Evolutionary conservation across 2,888 invertebrate species (phyloP).

Genomic region (Subacronicta megacephala): DNA sequence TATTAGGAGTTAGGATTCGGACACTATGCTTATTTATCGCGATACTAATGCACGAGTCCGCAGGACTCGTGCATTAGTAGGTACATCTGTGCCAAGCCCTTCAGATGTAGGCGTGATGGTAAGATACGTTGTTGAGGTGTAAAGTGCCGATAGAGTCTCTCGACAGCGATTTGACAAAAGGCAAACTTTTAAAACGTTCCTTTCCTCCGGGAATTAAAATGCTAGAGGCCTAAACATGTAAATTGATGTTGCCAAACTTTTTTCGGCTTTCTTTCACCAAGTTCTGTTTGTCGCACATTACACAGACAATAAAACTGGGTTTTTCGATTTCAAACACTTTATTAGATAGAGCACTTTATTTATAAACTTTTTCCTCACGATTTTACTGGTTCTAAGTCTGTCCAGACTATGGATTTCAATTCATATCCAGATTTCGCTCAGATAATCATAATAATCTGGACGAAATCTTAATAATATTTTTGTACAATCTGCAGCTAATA

Average conservation of each 20-base stretch:
- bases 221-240: slow-evolving; percentile 47
- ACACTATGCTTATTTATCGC: no score
- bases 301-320: slow-evolving; percentile 23
- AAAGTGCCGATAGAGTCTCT: slow-evolving; percentile 1
- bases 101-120: no score
- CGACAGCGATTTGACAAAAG: slow-evolving; percentile 41
- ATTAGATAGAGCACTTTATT: background rate
- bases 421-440: no score
- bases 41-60: no score
- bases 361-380: background rate
- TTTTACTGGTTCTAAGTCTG: slow-evolving; percentile 3
- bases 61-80: no score
- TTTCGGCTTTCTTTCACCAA: slow-evolving; percentile 41
- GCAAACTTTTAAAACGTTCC: slow-evolving; percentile 53
- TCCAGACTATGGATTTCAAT: no score
- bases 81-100: no score
- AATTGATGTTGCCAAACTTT: slow-evolving; percentile 57
- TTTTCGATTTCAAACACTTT: slow-evolving; percentile 16
- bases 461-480: no score
- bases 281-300: slow-evolving; percentile 29
- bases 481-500: no score
- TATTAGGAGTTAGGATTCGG: no score
- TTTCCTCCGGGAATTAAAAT: slow-evolving; percentile 50
- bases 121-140: background rate
- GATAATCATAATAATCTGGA: no score